Evolutionary conservation across 2,113 vertebrate genomes (phyloP), one percentile per base, ranked within the genome.

Genomic region (Craseonycteris thonglongyai): DNA sequence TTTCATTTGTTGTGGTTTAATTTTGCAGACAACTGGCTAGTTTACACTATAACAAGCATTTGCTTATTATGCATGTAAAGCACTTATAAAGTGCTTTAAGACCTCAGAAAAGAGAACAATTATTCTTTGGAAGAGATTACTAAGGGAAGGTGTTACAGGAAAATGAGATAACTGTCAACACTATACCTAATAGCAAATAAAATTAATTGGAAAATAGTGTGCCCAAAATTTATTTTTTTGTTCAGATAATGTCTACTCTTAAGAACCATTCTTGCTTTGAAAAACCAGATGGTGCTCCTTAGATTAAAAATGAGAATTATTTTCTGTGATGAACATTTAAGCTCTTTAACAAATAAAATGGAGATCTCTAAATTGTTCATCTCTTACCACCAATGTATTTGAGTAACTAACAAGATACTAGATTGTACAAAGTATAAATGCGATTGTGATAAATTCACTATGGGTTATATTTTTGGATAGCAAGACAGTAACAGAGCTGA

Each of bases 281-380:
- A 93, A 95, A 66, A 93, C 72, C 2, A 82, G 14, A 54, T 79
- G 10, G 51, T 84, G 7, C 24, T 58, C 10, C 24, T 94, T 80
- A 68, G 40, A 58, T 94, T 38, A 66, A 82, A 58, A 81, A 65
- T 85, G 65, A 33, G 3, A 18, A 82, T 83, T 68, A 15, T 71
- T 88, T 95, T 94, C n/a, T 91, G 7, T 24, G 47, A 19, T 81
- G 33, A 4, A 81, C 19, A 63, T 79, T 86, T 40, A 18, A 95
- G 21, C 33, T 6, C 19, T 88, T 90, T 81, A 76, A 91, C 15
- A 92, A 93, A 80, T 93, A 93, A 76, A 74, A 56, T 80, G 22
- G 35, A 83, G 47, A 76, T 72, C 47, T 93, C 2, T 85, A 88
- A 49, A 74, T 79, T 59, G 33, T 65, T 92, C n/a, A 69, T 18